Evolutionary conservation across 2,797 vertebrate species (phyloP), one percentile per base, ranked within the genome.

Genomic region (Tolypeutes matacus): DNA sequence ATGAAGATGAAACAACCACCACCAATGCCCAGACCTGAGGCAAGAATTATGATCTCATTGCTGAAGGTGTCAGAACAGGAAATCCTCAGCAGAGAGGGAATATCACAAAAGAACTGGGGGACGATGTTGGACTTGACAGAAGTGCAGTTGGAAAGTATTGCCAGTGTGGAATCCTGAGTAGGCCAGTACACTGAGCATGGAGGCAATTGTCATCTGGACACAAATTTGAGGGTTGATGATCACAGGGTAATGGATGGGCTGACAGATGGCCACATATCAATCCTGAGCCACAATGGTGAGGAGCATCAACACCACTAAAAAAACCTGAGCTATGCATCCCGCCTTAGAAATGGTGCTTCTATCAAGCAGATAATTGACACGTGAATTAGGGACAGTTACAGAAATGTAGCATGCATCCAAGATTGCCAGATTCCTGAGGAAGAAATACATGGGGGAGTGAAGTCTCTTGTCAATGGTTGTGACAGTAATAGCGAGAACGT

Each of bases 51-150:
- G n/a, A 97, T 81, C 67, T 94, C 73, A 53, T 93, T 93, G 56
- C 73, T 70, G 13, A 93, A 9, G n/a, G n/a, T n/a, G n/a, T n/a
- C n/a, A n/a, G n/a, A n/a, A n/a, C n/a, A n/a, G n/a, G n/a, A n/a
- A n/a, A 95, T 31, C 7, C 62, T 82, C 23, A 96, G 23, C 51
- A 96, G 42, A 13, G n/a, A n/a, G n/a, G 77, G 58, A 5, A 81
- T 34, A 23, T 89, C 69, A 39, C 85, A 93, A 78, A 96, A 95
- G 46, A 96, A 90, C 29, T 94, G 92, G 18, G 27, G 91, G 21
- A n/a, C n/a, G n/a, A n/a, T n/a, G n/a, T n/a, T n/a, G n/a, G n/a
- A n/a, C n/a, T n/a, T n/a, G n/a, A n/a, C n/a, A 96, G 49, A 95
- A 95, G 1, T 89, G 62, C 1, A 96, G 34, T 5, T 5, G 18